Evolutionary conservation across 2,888 invertebrate species (phyloP).

Genomic region (Dolichomitus sp.): DNA sequence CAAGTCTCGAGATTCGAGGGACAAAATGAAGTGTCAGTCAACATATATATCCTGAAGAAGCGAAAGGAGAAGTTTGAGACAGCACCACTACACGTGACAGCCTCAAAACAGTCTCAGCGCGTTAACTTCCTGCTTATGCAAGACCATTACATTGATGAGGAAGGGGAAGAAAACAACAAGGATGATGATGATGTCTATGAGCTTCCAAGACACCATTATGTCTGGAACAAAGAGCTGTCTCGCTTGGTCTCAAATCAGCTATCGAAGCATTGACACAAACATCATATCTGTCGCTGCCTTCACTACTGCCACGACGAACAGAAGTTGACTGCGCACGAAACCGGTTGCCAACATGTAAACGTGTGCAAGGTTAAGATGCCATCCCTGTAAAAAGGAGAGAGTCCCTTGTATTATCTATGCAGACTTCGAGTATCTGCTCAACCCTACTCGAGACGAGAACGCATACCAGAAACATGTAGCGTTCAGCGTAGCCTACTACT

Average conservation of each 20-base stretch:
- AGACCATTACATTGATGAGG: conserved; percentile 39
- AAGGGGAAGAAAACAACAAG: no score
- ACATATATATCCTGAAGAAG: conserved; percentile 43
- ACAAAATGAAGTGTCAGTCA: conserved; percentile 66
- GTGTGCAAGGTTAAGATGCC: no score
- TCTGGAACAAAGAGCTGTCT: conserved; percentile 38
- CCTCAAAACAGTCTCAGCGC: no score
- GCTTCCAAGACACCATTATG: conserved; percentile 24
- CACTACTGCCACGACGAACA: no score
- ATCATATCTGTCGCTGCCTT: no score
- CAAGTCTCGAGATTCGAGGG: no score
- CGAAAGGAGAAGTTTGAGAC: not conserved
- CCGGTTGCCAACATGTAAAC: no score
- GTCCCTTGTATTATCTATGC: conserved; percentile 63
- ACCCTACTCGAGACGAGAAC: conserved; percentile 35
- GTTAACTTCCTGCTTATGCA: conserved; percentile 44
- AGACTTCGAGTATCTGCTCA: conserved; percentile 60
- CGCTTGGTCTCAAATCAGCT: conserved; percentile 7
- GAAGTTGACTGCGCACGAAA: no score
- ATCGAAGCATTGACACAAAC: conserved; percentile 3
- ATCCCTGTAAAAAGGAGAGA: no score
- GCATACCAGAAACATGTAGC: not conserved
- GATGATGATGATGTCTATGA: no score
- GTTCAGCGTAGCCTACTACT: conserved; percentile 43
- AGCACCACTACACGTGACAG: no score